phyloP scores from a whole-genome alignment of 1,140 invertebrate genomes.

The Cyrtorhinus lividipennis region DNA sequence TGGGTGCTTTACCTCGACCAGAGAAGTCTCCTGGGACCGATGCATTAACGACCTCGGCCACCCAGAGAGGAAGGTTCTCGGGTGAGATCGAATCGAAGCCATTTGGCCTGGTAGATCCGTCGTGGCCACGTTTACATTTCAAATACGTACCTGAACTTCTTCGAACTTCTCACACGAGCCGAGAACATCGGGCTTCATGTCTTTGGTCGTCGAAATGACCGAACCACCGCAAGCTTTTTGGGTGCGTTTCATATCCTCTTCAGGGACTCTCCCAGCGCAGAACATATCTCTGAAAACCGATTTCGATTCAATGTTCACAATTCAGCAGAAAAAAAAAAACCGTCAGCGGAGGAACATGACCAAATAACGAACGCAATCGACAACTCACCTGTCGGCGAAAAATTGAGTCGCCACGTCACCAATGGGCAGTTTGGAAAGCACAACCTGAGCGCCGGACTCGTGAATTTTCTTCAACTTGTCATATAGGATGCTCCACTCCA shows the following conservation, averaged over 20 bases:
- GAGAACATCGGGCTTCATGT: conserved; percentile 60
- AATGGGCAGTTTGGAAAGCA: conserved; percentile 94
- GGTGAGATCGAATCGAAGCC: too few species aligned
- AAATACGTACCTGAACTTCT: conserved; percentile 37
- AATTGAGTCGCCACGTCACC: conserved; percentile 99
- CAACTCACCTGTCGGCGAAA: conserved; percentile 89
- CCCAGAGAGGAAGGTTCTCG: too few species aligned
- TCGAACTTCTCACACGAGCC: conserved; percentile 81
- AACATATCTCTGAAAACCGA: conserved; percentile 83
- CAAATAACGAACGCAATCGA: too few species aligned
- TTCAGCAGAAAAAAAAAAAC: too few species aligned
- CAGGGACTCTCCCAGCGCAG: conserved; percentile 92
- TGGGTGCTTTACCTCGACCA: too few species aligned
- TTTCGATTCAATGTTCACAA: too few species aligned
- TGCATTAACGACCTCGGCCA: too few species aligned
- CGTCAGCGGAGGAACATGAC: too few species aligned
- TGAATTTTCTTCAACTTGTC: conserved; percentile 89
- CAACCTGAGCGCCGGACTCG: conserved; percentile 87
- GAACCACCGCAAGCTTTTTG: conserved; percentile 96
- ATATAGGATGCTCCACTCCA: conserved; percentile 98
- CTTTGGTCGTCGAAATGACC: conserved; percentile 80
- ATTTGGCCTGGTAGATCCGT: too few species aligned
- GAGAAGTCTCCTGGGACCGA: too few species aligned
- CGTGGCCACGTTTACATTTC: too few species aligned
- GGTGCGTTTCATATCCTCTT: conserved; percentile 90